Percentiles rank a stretch among this genome's conserved stretches.
Conservation (phyloP, 1,140 invertebrate species). For the Bombus vancouverensis region DNA sequence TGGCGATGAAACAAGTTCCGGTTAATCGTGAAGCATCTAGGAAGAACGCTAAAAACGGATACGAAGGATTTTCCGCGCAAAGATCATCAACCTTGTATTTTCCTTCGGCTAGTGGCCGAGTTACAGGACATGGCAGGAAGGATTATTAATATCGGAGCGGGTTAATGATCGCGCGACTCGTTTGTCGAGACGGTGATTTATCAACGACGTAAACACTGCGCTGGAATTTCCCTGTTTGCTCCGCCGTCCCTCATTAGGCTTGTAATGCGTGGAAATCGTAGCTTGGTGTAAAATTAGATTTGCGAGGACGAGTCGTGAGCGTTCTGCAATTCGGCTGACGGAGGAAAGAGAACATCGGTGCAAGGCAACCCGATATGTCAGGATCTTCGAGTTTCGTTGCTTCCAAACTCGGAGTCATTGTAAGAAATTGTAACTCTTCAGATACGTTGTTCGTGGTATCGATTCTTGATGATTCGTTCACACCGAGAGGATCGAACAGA, state of each 20-base stretch:
- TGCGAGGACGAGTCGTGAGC: neutral
- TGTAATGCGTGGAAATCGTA: conserved; percentile 12
- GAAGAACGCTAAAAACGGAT: neutral
- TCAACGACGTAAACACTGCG: conserved; percentile 19
- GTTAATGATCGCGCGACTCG: conserved; percentile 23
- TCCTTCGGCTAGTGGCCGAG: neutral
- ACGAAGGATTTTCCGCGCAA: too few relatives aligned
- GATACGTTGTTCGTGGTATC: too few relatives aligned
- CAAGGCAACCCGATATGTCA: neutral
- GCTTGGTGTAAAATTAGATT: conserved; percentile 16
- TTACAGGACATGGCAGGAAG: neutral
- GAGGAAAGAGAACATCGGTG: neutral
- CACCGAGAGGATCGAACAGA: too few relatives aligned
- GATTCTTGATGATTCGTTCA: too few relatives aligned
- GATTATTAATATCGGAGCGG: conserved; percentile 19
- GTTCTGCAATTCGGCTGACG: neutral
- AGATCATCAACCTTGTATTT: neutral
- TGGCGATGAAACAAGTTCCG: neutral
- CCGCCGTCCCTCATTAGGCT: conserved; percentile 22
- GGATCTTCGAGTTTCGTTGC: neutral
- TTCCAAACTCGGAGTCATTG: too few relatives aligned
- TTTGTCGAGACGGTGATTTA: conserved; percentile 16
- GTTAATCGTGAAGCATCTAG: neutral
- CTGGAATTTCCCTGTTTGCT: conserved; percentile 32
- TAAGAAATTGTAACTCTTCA: too few relatives aligned